Evolutionary conservation across 2,797 vertebrate genomes (phyloP).

Genomic region (Caiman crocodilus): DNA sequence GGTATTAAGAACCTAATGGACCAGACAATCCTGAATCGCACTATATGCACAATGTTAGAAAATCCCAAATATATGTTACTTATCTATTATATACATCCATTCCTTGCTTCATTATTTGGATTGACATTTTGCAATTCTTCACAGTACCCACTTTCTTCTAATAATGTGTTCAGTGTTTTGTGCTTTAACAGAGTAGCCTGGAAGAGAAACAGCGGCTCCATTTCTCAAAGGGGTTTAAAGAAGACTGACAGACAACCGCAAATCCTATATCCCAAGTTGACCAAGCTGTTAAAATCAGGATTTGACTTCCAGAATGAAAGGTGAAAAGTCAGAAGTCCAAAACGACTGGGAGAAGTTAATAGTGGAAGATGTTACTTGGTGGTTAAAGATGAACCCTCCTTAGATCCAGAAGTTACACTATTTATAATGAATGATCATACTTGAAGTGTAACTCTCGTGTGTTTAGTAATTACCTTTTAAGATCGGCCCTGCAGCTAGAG

Average conservation of each 20-base stretch:
- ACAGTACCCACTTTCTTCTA: not conserved
- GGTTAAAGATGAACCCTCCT: not conserved
- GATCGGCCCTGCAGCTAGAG: not conserved
- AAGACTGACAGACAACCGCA: not conserved
- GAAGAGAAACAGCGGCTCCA: accelerated
- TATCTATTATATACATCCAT: too few species aligned
- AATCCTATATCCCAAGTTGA: not conserved
- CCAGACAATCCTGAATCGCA: not conserved
- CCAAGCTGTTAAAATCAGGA: not conserved
- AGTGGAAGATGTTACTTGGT: accelerated
- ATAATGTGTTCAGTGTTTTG: not conserved
- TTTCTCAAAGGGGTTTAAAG: not conserved
- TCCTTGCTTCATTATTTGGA: not conserved
- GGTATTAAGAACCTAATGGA: not conserved
- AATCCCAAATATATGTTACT: not conserved
- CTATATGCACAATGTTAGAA: not conserved
- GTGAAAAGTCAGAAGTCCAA: not conserved
- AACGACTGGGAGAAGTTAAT: not conserved
- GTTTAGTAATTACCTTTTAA: not conserved
- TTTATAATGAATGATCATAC: not conserved
- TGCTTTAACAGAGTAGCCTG: not conserved
- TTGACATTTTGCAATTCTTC: not conserved
- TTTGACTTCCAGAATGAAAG: not conserved
- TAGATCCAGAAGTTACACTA: not conserved
- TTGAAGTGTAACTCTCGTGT: not conserved